phyloP scores from a whole-genome alignment of 2,797 vertebrate species.

The Eidolon dupreanum region DNA sequence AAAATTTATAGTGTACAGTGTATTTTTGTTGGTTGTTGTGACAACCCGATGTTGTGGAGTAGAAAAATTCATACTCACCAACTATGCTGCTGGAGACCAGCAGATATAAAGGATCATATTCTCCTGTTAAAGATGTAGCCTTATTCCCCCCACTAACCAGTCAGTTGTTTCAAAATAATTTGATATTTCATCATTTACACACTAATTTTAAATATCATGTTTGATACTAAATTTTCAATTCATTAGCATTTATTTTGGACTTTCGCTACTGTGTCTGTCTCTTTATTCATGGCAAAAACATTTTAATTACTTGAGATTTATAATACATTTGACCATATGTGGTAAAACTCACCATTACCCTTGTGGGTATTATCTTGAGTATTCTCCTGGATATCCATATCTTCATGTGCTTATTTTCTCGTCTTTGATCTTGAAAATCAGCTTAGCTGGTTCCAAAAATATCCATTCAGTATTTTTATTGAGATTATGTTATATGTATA shows the following conservation, averaged over 20 bases:
- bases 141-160: neutral
- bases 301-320: neutral
- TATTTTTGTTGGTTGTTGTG: neutral
- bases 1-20: neutral
- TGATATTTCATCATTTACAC: neutral
- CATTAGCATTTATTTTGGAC: neutral
- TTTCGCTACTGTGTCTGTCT: neutral
- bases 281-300: neutral
- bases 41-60: neutral
- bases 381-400: neutral
- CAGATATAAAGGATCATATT: neutral
- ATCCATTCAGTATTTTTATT: neutral
- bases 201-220: neutral
- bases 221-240: neutral
- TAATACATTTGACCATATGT: neutral
- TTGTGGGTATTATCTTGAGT: neutral
- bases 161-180: neutral
- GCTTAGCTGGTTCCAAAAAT: slow-evolving; percentile 10
- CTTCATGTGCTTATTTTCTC: neutral
- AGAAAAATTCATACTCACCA: neutral
- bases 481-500: neutral
- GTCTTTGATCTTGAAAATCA: neutral
- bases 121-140: neutral
- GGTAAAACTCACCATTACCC: neutral
- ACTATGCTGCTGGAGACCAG: neutral